Evolutionary conservation across 2,113 vertebrate genomes (phyloP).

Genomic region (Lagopus muta): DNA sequence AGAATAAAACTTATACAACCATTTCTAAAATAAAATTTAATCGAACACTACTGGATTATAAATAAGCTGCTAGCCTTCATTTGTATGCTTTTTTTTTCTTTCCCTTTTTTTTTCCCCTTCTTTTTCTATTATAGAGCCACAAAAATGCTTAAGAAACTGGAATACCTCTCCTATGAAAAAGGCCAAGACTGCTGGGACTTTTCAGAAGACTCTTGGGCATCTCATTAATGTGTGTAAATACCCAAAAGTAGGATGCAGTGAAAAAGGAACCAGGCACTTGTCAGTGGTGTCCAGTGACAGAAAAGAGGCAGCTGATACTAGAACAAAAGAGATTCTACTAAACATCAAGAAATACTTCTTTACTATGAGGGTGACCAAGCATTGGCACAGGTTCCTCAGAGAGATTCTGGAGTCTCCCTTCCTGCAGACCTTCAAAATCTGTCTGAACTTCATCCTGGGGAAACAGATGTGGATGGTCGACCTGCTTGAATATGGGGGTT

Average conservation of each 20-base stretch:
- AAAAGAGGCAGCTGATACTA: not conserved
- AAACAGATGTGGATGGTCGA: not conserved
- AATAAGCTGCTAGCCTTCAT: not conserved
- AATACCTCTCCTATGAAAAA: not conserved
- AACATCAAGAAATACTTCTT: not conserved
- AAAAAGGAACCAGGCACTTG: not conserved
- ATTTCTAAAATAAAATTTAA: not conserved
- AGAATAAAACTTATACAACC: not conserved
- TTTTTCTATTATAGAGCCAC: not conserved
- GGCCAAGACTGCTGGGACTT: not conserved
- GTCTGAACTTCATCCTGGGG: not conserved
- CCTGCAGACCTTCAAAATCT: not conserved
- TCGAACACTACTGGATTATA: not conserved
- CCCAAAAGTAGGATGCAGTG: not conserved
- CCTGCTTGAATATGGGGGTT: not conserved
- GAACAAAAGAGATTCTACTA: not conserved
- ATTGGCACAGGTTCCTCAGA: not conserved
- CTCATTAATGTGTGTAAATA: not conserved
- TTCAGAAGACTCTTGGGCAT: not conserved
- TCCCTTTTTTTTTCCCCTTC: not conserved
- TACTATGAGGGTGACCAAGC: not conserved
- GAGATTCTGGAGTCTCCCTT: not conserved
- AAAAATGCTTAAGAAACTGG: not conserved
- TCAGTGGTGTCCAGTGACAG: not conserved
- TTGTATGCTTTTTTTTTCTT: not conserved